Evolutionary conservation across 2,888 invertebrate species (phyloP), one percentile per base, ranked within the genome.

Genomic region (Perdita meconis): DNA sequence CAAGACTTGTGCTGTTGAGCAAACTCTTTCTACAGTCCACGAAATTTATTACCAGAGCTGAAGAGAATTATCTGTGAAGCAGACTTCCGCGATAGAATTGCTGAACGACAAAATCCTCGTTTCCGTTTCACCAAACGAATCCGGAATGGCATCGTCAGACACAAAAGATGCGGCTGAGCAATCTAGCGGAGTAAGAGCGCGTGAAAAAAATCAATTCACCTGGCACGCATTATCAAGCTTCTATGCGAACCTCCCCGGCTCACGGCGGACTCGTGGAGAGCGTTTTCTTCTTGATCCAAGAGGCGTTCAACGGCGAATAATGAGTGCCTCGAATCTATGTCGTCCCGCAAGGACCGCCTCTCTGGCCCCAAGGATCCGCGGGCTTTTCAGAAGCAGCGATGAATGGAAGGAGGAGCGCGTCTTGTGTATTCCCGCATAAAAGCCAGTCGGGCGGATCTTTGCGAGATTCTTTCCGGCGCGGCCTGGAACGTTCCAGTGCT

Each of bases 381-480:
- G n/a, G 64, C 80, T 69, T 80, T 80, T 70, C 68, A 80, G 60
- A 63, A 40, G 34, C 56, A 0, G 16, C 47, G 6, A 47, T 74
- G 78, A 78, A 78, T 78, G 55, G 63, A 67, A 73, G 79, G 69
- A 78, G 69, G 78, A 66, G 68, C 68, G 5, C 26, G 47, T 76
- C 71, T 47, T 68, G 55, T 70, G 60, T 69, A 55, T 50, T 70
- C 60, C 38, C 16, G 59, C 61, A 78, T 69, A 61, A 74, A 73
- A 78, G 71, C 36, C 36, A 12, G 47, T 4, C 30, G 61, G 57
- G 64, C 61, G 60, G 64, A 73, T 78, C 80, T 66, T 66, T 78
- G 78, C 51, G 70, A 64, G 47, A 69, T 66, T 69, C 70, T 57
- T 60, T 77, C 65, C 42, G 24, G 16, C 42, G 24, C n/a, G 19